Percentiles rank a stretch among this genome's conserved stretches.
Evolutionary conservation across 1,140 invertebrate species (phyloP).

Genomic region (Dendrolimus punctatus): DNA sequence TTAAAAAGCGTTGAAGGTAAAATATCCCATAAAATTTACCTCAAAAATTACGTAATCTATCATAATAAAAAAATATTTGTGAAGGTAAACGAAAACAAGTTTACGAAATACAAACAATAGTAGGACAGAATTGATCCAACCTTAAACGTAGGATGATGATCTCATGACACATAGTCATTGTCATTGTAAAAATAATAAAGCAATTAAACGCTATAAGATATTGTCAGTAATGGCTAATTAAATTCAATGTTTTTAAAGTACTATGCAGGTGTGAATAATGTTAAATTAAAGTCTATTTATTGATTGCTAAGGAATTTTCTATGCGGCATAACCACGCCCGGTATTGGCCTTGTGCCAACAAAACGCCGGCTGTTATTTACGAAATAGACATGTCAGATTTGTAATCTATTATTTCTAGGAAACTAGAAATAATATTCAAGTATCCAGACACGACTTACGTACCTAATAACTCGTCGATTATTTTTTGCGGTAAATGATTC

Average conservation of each 20-base stretch:
- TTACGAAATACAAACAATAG: too few species aligned
- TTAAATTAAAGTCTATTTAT: constrained; percentile 17
- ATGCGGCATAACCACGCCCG: constrained; percentile 31
- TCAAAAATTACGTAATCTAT: too few species aligned
- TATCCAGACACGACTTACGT: too few species aligned
- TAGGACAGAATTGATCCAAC: too few species aligned
- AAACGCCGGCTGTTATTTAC: constrained; percentile 24
- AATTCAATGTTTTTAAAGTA: neutral
- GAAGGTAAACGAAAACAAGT: too few species aligned
- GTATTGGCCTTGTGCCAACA: constrained; percentile 45
- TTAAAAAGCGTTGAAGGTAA: too few species aligned
- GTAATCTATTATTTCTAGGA: constrained; percentile 1
- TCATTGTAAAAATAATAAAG: too few species aligned
- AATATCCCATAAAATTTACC: too few species aligned
- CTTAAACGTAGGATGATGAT: too few species aligned
- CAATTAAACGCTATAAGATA: too few species aligned
- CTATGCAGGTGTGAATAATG: neutral
- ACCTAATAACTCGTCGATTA: neutral
- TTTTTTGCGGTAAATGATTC: neutral
- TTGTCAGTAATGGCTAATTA: neutral
- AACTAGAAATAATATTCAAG: constrained; percentile 1
- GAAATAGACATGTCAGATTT: neutral
- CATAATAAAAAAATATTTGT: too few species aligned
- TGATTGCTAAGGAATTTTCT: constrained; percentile 32
- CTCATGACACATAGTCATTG: too few species aligned